Base-by-base conservation (phyloP, 1,140 invertebrate species). In the Calosoma granatense region DNA sequence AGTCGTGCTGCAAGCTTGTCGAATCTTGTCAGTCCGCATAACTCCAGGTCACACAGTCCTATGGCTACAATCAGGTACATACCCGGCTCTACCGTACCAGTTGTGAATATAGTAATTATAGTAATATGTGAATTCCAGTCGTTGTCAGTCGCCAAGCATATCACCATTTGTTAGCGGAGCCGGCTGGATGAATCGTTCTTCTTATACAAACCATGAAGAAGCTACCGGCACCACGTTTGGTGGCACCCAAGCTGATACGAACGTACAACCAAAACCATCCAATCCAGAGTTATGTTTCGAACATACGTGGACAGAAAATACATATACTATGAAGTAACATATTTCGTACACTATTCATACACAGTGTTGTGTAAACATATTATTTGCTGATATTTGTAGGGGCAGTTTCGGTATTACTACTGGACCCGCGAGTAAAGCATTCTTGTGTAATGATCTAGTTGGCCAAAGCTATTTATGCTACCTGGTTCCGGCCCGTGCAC, bases 381-480 rank as follows among this genome's bases (percentile, higher is more conserved):
- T 53, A 14, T 51, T 51, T 56, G 61, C n/a, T n/a, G n/a, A n/a
- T n/a, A n/a, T n/a, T 72, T 65, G 57, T 68, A 74, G 78, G 54
- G 75, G 79, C 4, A 47, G 17, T 47, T 47, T 47, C 55, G 64
- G 63, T 21, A 58, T 66, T 52, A 63, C 65, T 20, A 64, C 67
- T 36, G 75, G 75, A 55, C 75, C 82, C 56, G 87, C 91, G 22
- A 80, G 78, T 0, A 90, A 88, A 63, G 87, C 85, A 1, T 93
- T 95, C 64, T 71, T 93, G 20, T 86, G 87, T 47, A 81, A 79
- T 17, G 92, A 96, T 75, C 73, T 93, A 22, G 82, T 91, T 51
- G 87, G 86, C 0, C 90, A 94, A 70, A 81, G 80, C 61, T 94
- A 86, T 70, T 72, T 95, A 3, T 91, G 90, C 70, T 93, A 90